phyloP scores from a whole-genome alignment of 2,113 vertebrate genomes.

The Callipepla squamata region DNA sequence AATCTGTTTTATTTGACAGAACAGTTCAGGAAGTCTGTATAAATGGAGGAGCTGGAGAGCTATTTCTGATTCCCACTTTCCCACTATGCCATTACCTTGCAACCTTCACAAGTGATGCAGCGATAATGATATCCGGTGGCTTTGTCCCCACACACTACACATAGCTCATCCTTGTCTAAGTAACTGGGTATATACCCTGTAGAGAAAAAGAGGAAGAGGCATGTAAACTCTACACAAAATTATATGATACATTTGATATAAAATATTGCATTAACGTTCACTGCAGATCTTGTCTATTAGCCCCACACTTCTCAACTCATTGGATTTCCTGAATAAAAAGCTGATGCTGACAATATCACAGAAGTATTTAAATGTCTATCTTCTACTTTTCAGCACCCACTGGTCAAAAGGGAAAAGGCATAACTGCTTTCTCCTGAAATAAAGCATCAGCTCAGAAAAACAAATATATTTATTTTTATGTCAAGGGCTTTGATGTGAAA shows the following conservation, averaged over 20 bases:
- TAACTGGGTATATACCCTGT: constrained; percentile 99
- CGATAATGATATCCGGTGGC: constrained; percentile 98
- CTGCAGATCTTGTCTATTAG: neutral
- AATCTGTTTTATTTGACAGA: constrained; percentile 5
- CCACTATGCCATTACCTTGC: constrained; percentile 85
- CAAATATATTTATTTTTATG: neutral
- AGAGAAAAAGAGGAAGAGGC: constrained; percentile 40
- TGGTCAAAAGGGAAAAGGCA: neutral
- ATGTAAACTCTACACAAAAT: constrained; percentile 1
- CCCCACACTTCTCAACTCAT: neutral
- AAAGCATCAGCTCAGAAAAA: neutral
- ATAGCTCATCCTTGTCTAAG: constrained; percentile 98
- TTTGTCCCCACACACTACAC: constrained; percentile 98
- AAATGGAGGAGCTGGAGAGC: constrained; percentile 11
- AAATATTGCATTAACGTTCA: neutral
- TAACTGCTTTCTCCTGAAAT: neutral
- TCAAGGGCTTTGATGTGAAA: neutral
- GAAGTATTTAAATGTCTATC: neutral
- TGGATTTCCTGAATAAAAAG: neutral
- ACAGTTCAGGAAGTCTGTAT: neutral
- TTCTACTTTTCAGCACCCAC: neutral
- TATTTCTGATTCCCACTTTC: constrained; percentile 38
- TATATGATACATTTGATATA: neutral
- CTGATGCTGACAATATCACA: neutral
- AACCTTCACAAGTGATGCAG: constrained; percentile 98